Conservation (phyloP, 2,113 vertebrate species). For the Apodemus sylvaticus region DNA sequence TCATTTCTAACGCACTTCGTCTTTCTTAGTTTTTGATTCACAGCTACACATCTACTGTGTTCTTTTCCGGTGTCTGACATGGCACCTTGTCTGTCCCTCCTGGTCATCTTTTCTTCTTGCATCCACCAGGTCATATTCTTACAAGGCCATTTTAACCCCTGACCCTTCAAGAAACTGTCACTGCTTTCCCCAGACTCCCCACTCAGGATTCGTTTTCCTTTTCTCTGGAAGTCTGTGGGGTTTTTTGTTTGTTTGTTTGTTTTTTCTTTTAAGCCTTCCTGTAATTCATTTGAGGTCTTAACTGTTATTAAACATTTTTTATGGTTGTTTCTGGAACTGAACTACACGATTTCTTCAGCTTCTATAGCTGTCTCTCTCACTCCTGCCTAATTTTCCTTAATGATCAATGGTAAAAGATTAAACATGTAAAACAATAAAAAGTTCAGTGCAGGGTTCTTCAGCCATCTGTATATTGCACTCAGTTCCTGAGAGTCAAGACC, state of each 20-base stretch:
- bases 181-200: neutral
- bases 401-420: neutral
- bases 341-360: neutral
- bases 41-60: neutral
- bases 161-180: neutral
- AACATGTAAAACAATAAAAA: neutral
- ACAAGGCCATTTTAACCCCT: neutral
- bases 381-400: neutral
- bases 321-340: neutral
- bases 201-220: neutral
- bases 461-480: neutral
- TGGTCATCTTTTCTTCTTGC: neutral
- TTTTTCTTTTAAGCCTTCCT: neutral
- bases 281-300: slow-evolving; percentile 10
- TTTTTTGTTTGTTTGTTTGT: neutral
- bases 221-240: neutral
- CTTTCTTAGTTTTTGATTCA: neutral
- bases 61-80: neutral
- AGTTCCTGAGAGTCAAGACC: neutral
- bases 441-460: neutral
- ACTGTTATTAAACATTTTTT: neutral
- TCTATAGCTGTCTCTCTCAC: neutral
- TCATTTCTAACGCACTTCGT: neutral
- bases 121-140: neutral
- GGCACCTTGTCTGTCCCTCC: neutral